Base-by-base conservation (phyloP, 2,797 vertebrate genomes). In the Masticophis lateralis region DNA sequence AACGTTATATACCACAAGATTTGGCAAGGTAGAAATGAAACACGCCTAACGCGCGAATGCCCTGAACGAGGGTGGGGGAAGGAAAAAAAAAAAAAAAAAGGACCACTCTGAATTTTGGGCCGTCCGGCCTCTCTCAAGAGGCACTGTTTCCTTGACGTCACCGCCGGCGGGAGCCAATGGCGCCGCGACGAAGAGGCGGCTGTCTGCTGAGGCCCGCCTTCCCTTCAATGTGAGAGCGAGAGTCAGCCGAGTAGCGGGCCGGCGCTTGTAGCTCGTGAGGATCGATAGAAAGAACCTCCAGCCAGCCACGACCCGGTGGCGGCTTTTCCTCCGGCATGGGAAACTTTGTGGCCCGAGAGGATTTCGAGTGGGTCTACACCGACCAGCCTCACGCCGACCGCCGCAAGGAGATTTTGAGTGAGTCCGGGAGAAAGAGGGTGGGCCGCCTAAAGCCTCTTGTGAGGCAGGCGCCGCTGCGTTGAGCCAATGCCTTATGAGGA, bases 341-440 rank as follows among this genome's bases (percentile, higher is more conserved):
- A 6, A 99, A 98, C 92, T 95, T 97, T 0, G 98, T 99, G 0
- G 98, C 98, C 0, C 98, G 99, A 0, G 98, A 99, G 14, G 99
- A 99, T 93, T 99, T 98, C 86, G 99, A 99, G 89, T 99, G 99
- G 99, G 99, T 99, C 2, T 99, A 99, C 51, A 98, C 98, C 3
- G 99, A 99, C 92, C 98, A 99, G 97, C 99, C 99, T 0, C 99
- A 99, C 56, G 98, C 99, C 2, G 98, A 98, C 96, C 97, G 99
- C 92, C 98, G 99, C 92, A 98, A 98, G 94, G 98, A 98, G 96
- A 99, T 99, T 63, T 94, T 99, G 94, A 98, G 99, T 99, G 97
- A 99, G 99, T 1, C 22, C 18, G 20, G 20, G 37, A 2, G 9
- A 1, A 27, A 10, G 8, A 4, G 59, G 59, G 59, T 0, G 6